Percentiles rank a stretch among this genome's conserved stretches.
phyloP scores from a whole-genome alignment of 2,797 vertebrate genomes.

The Apogon hyalosoma region DNA sequence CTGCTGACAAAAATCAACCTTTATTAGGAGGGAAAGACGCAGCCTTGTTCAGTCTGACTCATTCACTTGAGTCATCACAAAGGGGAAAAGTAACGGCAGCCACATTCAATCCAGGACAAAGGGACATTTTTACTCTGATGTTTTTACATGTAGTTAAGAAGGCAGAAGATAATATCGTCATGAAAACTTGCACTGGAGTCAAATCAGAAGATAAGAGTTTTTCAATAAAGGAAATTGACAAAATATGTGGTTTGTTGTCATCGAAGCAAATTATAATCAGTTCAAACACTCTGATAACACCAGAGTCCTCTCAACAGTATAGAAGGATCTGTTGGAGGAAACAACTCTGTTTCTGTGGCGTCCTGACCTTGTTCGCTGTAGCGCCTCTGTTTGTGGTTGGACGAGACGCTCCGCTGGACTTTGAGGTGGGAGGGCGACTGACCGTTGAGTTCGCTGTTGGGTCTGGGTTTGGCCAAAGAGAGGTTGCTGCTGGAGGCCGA shows the following conservation, averaged over 20 bases:
- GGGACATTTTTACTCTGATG: too few species aligned
- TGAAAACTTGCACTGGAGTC: too few species aligned
- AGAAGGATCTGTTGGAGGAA: too few species aligned
- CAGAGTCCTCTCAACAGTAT: too few species aligned
- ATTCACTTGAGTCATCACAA: neutral
- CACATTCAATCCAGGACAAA: neutral
- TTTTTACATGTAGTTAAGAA: too few species aligned
- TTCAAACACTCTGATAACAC: too few species aligned
- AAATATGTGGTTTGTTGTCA: too few species aligned
- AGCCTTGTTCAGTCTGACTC: neutral
- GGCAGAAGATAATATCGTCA: too few species aligned
- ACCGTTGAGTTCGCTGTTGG: conserved; percentile 95
- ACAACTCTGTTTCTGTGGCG: too few species aligned
- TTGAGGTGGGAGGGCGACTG: conserved; percentile 96
- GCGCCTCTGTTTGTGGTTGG: conserved; percentile 95
- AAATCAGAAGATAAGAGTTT: too few species aligned
- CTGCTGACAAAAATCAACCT: neutral
- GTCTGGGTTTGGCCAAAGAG: conserved; percentile 93
- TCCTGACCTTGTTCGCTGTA: conserved; percentile 96
- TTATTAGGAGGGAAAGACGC: neutral
- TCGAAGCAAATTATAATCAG: too few species aligned
- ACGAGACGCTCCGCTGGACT: conserved; percentile 93
- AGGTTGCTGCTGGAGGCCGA: conserved; percentile 97
- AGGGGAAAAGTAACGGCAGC: neutral
- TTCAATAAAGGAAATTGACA: too few species aligned